Conservation (phyloP, 2,797 vertebrate genomes). For the Smutsia temminckii region DNA sequence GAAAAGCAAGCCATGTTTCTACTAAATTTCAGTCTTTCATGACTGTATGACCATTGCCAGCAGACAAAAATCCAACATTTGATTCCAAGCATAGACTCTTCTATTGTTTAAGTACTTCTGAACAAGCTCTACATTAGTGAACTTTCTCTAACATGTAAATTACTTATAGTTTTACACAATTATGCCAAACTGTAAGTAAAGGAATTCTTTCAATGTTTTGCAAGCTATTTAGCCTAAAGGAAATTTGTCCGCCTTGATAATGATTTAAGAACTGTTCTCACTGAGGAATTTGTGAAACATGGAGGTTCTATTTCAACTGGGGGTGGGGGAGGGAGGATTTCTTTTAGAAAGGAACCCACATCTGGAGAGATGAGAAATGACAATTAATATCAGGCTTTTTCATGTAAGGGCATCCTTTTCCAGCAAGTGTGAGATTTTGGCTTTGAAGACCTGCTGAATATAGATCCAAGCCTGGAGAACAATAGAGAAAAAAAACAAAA, state of each 20-base stretch:
- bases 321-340: neutral
- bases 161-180: slow-evolving; percentile 60
- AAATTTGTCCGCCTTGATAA: slow-evolving; percentile 12
- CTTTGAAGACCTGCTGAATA: neutral
- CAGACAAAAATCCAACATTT: neutral
- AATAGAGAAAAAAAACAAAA: neutral
- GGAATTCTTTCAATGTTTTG: neutral
- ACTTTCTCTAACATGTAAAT: slow-evolving; percentile 32
- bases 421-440: neutral
- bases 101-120: neutral
- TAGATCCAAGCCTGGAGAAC: neutral
- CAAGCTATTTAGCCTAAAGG: slow-evolving; percentile 8
- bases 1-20: neutral
- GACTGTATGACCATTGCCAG: neutral
- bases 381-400: neutral
- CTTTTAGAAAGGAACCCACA: neutral
- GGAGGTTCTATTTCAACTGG: neutral
- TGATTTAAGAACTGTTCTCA: slow-evolving; percentile 26
- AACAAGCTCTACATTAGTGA: slow-evolving; percentile 13
- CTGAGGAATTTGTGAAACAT: neutral
- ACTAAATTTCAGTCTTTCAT: slow-evolving; percentile 31
- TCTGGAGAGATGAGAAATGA: neutral
- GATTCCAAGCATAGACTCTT: slow-evolving; percentile 6
- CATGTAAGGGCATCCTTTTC: neutral
- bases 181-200: slow-evolving; percentile 52